Percentiles rank a stretch among this genome's conserved stretches.
Conservation (phyloP, 2,797 vertebrate genomes). For the Coracias cyanogaster region DNA sequence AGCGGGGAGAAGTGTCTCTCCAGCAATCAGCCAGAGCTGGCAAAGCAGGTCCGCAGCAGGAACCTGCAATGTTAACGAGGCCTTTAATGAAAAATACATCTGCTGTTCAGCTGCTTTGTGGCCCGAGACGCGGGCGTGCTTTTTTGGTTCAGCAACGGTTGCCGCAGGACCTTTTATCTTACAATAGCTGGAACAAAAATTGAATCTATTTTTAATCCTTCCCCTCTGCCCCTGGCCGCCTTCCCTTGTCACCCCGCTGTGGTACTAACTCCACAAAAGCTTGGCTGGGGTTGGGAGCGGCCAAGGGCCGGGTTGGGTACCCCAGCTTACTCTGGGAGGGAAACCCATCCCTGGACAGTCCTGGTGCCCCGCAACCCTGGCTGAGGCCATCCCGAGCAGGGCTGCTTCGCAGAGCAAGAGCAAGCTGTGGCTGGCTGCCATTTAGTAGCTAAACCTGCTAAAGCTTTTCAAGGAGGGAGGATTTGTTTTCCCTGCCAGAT, state of each 20-base stretch:
- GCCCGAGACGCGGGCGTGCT: fast-evolving
- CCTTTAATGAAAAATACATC: slow-evolving; percentile 50
- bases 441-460: not conserved
- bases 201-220: slow-evolving; percentile 34
- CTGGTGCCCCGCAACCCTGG: not conserved
- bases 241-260: not conserved
- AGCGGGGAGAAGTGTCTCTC: not conserved
- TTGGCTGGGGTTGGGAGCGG: not conserved
- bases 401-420: not conserved
- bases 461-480: not conserved
- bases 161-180: slow-evolving; percentile 34
- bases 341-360: not conserved
- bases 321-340: not conserved
- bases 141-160: not conserved
- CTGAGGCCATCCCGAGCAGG: not conserved
- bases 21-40: not conserved
- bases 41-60: not conserved
- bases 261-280: not conserved
- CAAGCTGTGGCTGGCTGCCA: not conserved
- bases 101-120: not conserved
- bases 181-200: slow-evolving; percentile 22
- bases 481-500: not conserved
- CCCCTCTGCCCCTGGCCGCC: not conserved
- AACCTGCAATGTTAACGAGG: slow-evolving; percentile 36
- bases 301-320: not conserved